Evolutionary conservation across 2,113 vertebrate genomes (phyloP).

Genomic region (Axis porcinus): DNA sequence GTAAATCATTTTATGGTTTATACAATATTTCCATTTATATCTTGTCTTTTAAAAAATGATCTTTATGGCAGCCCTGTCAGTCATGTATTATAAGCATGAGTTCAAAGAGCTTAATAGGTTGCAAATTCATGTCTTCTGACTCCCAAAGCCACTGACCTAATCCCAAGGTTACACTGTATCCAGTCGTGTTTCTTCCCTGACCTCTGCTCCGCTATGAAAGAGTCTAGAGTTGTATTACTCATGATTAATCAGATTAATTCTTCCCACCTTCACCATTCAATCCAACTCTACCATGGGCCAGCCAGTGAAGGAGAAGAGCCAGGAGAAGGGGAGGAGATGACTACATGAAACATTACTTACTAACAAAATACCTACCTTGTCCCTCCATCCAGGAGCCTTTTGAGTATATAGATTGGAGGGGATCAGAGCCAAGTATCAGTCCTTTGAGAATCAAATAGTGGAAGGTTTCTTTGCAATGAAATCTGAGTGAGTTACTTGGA

Average conservation of each 20-base stretch:
- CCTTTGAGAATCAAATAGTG: not conserved
- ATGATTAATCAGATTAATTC: not conserved
- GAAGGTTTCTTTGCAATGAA: not conserved
- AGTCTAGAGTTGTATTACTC: not conserved
- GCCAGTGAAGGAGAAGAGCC: not conserved
- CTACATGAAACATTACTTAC: not conserved
- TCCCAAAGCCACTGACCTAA: not conserved
- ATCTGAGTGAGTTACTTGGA: not conserved
- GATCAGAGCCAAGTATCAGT: not conserved
- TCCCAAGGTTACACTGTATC: not conserved
- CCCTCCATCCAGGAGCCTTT: not conserved
- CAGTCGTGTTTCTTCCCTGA: not conserved
- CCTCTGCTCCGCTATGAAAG: not conserved
- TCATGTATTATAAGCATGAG: not conserved
- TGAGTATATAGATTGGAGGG: not conserved
- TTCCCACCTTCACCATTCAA: not conserved
- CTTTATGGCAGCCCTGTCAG: not conserved
- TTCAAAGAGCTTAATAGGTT: not conserved
- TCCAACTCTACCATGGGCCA: not conserved
- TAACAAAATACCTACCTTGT: not conserved
- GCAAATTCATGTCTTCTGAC: not conserved
- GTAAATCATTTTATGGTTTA: not conserved
- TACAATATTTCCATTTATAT: not conserved
- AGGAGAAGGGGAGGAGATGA: not conserved
- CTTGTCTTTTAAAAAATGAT: not conserved